phyloP scores from a whole-genome alignment of 2,797 vertebrate species.

The Tokudaia muenninki region DNA sequence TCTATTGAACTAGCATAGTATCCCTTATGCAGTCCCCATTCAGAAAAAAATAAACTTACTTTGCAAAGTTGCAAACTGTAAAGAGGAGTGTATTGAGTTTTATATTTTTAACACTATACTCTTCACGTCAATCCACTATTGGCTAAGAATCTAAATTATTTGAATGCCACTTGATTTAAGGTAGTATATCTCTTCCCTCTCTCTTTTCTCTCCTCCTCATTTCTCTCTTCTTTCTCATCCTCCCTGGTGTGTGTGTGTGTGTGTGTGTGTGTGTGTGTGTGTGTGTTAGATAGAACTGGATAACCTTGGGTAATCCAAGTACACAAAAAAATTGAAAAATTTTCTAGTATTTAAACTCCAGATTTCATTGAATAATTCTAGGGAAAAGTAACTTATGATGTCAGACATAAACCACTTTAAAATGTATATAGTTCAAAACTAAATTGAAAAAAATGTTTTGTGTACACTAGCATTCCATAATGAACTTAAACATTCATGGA shows the following conservation, averaged over 20 bases:
- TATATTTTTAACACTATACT: constrained; percentile 9
- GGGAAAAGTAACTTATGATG: background rate
- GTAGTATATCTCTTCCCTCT: too few species aligned
- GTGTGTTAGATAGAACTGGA: background rate
- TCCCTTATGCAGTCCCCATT: background rate
- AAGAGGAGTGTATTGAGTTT: constrained; percentile 56
- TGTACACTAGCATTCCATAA: fast-evolving
- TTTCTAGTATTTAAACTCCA: background rate
- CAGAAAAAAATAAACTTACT: background rate
- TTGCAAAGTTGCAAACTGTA: constrained; percentile 20
- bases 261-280: background rate
- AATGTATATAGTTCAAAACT: background rate
- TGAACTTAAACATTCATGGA: background rate
- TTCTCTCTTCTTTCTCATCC: fast-evolving
- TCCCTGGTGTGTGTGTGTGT: fast-evolving
- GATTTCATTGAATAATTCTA: background rate
- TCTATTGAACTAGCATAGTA: background rate
- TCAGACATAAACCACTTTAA: background rate
- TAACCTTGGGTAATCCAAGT: background rate
- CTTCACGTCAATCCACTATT: constrained; percentile 49
- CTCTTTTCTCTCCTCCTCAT: fast-evolving
- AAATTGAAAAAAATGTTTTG: background rate
- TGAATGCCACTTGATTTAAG: background rate
- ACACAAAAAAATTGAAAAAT: background rate
- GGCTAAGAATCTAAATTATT: constrained; percentile 27